Evolutionary conservation across 1,140 invertebrate species (phyloP).

Genomic region (Drosophila santomea): DNA sequence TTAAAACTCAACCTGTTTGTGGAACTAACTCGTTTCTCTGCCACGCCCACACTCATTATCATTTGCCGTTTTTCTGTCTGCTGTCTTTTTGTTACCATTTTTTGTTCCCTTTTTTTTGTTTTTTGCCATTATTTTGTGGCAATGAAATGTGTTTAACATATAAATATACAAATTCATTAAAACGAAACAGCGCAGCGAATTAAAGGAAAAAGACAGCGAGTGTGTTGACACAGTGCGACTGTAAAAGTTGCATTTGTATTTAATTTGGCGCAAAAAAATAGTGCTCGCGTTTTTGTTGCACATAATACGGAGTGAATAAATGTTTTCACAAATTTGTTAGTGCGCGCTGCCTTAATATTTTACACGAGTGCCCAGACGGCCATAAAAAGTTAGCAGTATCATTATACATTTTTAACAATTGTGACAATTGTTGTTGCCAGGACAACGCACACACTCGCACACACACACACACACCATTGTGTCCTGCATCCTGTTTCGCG

Average conservation of each 20-base stretch:
- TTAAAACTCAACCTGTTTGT: slow-evolving; percentile 3
- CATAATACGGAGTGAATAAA: slow-evolving; percentile 68
- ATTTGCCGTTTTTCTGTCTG: slow-evolving; percentile 14
- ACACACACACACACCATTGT: slow-evolving; percentile 37
- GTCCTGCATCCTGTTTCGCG: slow-evolving; percentile 47
- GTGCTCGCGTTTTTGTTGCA: slow-evolving; percentile 15
- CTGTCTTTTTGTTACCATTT: slow-evolving; percentile 10
- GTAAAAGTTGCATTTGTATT: slow-evolving; percentile 16
- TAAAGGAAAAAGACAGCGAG: slow-evolving; percentile 16
- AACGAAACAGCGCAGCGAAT: slow-evolving; percentile 33
- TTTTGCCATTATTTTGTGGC: slow-evolving; percentile 33
- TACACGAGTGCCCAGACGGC: slow-evolving; percentile 59
- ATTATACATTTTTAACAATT: slow-evolving; percentile 83
- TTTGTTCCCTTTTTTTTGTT: slow-evolving; percentile 7
- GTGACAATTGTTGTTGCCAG: slow-evolving; percentile 75
- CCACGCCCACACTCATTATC: slow-evolving; percentile 1
- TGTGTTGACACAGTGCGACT: slow-evolving; percentile 20
- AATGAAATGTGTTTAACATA: slow-evolving; percentile 42
- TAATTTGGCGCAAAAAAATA: slow-evolving; percentile 16
- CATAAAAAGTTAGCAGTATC: slow-evolving; percentile 68
- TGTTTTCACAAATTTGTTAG: slow-evolving; percentile 43
- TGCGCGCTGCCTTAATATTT: slow-evolving; percentile 64
- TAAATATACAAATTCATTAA: slow-evolving; percentile 41
- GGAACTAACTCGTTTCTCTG: background rate
- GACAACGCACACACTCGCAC: slow-evolving; percentile 38